A percentile compares a stretch with the other conserved stretches of the same genome.
phyloP scores from a whole-genome alignment of 1,140 invertebrate genomes.

The Telenomus remus region DNA sequence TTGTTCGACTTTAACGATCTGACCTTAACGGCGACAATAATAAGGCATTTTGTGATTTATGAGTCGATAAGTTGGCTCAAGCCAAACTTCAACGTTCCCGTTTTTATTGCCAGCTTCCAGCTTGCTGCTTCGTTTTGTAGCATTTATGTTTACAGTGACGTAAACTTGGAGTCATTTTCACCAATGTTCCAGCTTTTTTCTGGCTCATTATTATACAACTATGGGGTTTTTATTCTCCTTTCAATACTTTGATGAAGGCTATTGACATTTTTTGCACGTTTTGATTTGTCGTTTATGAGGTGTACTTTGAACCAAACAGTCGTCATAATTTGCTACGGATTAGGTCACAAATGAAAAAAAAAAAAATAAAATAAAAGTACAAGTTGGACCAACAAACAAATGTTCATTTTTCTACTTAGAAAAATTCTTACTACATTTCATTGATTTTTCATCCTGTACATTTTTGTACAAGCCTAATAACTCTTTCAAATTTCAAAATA shows the following conservation, averaged over 20 bases:
- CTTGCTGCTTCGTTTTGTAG: constrained; percentile 42
- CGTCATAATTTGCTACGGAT: no score
- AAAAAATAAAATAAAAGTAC: no score
- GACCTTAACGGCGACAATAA: constrained; percentile 59
- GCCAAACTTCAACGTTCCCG: constrained; percentile 28
- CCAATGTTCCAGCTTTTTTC: constrained; percentile 44
- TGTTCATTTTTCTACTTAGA: no score
- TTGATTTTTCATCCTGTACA: no score
- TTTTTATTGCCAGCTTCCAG: constrained; percentile 54
- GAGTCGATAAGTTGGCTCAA: constrained; percentile 59
- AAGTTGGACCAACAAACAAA: no score
- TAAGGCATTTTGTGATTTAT: constrained; percentile 59
- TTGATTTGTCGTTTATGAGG: constrained; percentile 24
- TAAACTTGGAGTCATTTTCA: constrained; percentile 59
- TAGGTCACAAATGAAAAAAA: no score
- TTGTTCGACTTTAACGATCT: constrained; percentile 50
- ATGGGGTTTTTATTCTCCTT: constrained; percentile 69
- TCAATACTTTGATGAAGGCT: constrained; percentile 58
- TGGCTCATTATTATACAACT: constrained; percentile 73
- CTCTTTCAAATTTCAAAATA: no score
- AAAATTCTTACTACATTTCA: no score
- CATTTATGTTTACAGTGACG: constrained; percentile 64
- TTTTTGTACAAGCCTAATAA: no score
- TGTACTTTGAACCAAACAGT: no score
- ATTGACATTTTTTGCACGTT: constrained; percentile 39